These are phyloP conservation scores for Dasysyrphus tricinctus DNA, from an alignment of 2,888 invertebrate species.

Conservation along the genomic window DNA sequence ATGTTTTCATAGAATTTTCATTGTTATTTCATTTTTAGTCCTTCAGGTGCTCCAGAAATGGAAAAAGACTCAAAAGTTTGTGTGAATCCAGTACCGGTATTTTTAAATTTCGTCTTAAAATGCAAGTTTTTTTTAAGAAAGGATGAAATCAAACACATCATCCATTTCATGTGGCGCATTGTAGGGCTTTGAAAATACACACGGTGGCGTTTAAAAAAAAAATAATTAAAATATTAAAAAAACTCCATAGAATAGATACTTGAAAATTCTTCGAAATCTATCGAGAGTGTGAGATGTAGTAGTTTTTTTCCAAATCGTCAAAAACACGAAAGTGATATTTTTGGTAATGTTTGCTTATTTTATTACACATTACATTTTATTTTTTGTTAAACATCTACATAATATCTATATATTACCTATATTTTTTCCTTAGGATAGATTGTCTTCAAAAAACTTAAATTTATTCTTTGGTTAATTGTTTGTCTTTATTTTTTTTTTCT, in stretches of 20 bases:
- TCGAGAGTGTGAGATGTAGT: background rate
- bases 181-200: too few species aligned
- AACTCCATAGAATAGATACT: background rate
- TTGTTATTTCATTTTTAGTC: background rate
- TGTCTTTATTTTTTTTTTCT: constrained; percentile 22
- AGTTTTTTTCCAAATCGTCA: background rate
- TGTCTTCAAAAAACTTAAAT: constrained; percentile 63
- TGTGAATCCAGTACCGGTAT: background rate
- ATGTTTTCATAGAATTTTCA: background rate
- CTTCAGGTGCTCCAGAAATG: constrained; percentile 13
- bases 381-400: constrained; percentile 21
- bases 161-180: background rate
- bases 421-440: constrained; percentile 56
- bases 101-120: too few species aligned
- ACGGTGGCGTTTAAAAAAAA: too few species aligned
- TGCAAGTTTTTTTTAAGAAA: background rate
- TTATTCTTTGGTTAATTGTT: constrained; percentile 26
- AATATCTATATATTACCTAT: background rate
- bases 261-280: background rate
- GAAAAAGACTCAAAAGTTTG: background rate
- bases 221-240: background rate
- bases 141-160: background rate
- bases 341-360: constrained; percentile 10
- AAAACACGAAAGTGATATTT: constrained; percentile 2
- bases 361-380: background rate